Conservation (phyloP, 2,888 invertebrate genomes). For the Acanthosepion pharaonis region DNA sequence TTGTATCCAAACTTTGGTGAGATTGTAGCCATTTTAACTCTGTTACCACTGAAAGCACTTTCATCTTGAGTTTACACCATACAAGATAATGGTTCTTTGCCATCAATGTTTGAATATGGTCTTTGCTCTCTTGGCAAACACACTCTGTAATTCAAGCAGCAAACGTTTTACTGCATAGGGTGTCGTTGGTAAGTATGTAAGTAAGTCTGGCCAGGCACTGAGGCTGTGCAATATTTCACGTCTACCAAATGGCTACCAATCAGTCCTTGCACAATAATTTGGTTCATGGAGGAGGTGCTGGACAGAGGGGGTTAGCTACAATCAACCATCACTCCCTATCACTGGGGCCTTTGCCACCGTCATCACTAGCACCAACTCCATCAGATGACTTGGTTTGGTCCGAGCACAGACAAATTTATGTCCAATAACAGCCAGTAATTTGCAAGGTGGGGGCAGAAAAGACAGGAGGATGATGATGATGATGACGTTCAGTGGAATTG, state of each 20-base stretch:
- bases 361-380: background rate
- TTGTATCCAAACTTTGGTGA: background rate
- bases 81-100: background rate
- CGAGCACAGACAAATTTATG: background rate
- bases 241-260: background rate
- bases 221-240: background rate
- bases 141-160: background rate
- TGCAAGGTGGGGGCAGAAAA: background rate
- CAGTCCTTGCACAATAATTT: background rate
- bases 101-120: background rate
- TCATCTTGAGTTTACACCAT: background rate
- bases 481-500: background rate
- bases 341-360: background rate
- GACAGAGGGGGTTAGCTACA: background rate
- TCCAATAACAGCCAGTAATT: slow-evolving; percentile 18
- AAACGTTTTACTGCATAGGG: background rate
- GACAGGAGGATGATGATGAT: background rate
- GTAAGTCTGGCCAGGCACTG: background rate
- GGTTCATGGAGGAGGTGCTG: background rate
- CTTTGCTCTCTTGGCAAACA: slow-evolving; percentile 33
- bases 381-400: background rate
- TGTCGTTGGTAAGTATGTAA: background rate
- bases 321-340: background rate
- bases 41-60: background rate
- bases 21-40: background rate